Evolutionary conservation across 2,888 invertebrate genomes (phyloP), one percentile per base, ranked within the genome.

Genomic region (Eupithecia tripunctaria): DNA sequence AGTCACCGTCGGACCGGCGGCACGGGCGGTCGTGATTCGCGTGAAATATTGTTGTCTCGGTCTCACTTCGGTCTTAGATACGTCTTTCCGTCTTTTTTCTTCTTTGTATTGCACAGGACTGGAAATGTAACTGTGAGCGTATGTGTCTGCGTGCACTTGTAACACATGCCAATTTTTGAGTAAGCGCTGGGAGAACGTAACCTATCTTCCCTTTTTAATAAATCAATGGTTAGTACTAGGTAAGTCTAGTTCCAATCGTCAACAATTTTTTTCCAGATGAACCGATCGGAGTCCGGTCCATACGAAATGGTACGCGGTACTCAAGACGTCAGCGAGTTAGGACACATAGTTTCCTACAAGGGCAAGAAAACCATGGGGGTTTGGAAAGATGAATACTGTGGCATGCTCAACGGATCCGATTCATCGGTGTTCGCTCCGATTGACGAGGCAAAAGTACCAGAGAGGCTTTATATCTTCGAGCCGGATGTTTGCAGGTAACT

Each of bases 401-500:
- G 95, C 7, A 86, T 83, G 81, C 88, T 96, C 62, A 93, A 91
- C 72, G 96, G 96, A 0, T 94, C 95, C 0, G 96, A 96, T 81
- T 86, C 94, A 0, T 86, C 95, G 0, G 91, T 95, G 47, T 95
- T 95, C 86, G 89, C 95, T 0, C 95, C 95, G 0, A 89, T 95
- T 29, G 84, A 91, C 10, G 87, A 89, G 65, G 82, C 78, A 15
- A 82, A 90, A 7, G 86, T 91, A 0, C 88, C 90, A 0, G 76
- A 88, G 29, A 89, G 80, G 67, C 77, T 96, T 21, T 91, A 95
- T 71, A 91, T 90, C 0, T 96, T 95, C 74, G 92, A 95, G 66
- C 89, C 95, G 0, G 96, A 96, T 75, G 86, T 95, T 47, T 96
- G 96, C 93, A 93, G 96, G 95, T 95, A 80, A 78, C 80, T 36